Conservation (phyloP, 2,797 vertebrate species). For the Ispidina picta region DNA sequence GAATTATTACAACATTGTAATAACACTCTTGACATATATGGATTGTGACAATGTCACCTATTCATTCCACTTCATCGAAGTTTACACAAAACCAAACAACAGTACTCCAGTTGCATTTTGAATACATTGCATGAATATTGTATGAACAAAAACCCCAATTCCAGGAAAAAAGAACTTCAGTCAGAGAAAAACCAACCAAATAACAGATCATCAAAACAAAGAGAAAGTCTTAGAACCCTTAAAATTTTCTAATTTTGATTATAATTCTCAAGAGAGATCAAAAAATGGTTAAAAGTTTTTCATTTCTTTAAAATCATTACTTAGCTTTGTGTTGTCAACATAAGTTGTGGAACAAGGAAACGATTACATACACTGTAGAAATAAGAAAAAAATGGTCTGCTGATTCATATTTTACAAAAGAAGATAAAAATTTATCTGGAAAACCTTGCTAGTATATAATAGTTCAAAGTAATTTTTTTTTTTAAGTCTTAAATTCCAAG, state of each 20-base stretch:
- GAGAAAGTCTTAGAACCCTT: background rate
- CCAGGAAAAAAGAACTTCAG: background rate
- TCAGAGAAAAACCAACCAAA: background rate
- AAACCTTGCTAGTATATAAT: background rate
- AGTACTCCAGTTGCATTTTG: background rate
- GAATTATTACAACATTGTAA: background rate
- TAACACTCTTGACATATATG: background rate
- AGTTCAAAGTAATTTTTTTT: background rate
- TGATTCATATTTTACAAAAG: background rate
- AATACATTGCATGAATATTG: background rate
- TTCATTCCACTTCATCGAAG: background rate
- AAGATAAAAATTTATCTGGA: background rate
- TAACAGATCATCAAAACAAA: background rate
- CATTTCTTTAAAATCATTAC: background rate
- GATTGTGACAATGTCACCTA: background rate
- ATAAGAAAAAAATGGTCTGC: background rate
- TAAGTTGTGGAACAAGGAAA: background rate
- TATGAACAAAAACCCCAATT: background rate
- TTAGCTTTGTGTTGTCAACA: background rate
- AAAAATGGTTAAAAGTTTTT: background rate
- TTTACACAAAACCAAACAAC: background rate
- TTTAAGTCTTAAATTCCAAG: background rate
- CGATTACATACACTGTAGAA: background rate
- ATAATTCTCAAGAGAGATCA: background rate
- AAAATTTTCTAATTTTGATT: background rate